Evolutionary conservation across 2,113 vertebrate species (phyloP).

Genomic region (Microcebus jonahi): DNA sequence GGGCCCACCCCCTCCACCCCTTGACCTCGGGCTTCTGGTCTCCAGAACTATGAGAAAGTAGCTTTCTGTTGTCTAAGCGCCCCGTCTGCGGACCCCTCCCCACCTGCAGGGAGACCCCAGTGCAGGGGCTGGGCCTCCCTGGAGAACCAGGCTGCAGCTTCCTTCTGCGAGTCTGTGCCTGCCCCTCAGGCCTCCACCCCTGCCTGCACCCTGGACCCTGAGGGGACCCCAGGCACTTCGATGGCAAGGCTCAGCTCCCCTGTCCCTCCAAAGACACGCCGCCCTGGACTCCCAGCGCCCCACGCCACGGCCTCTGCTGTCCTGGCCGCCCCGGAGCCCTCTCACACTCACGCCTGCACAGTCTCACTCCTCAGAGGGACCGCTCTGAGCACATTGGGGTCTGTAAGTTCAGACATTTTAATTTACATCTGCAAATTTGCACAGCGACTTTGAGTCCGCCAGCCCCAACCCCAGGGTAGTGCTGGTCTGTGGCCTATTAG

Average conservation of each 20-base stretch:
- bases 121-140: too few species aligned
- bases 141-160: neutral
- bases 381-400: neutral
- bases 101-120: too few species aligned
- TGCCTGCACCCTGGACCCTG: neutral
- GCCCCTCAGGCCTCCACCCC: neutral
- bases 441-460: neutral
- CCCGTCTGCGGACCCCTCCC: neutral
- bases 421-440: neutral
- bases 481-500: too few species aligned
- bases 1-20: neutral
- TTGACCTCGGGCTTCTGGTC: neutral
- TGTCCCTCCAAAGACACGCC: neutral
- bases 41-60: neutral
- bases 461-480: too few species aligned
- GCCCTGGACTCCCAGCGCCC: neutral
- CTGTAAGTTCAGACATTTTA: neutral
- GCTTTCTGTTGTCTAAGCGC: fast-evolving
- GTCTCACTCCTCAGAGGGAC: neutral
- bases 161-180: neutral
- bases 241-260: neutral
- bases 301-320: neutral
- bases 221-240: neutral
- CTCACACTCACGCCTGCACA: neutral
- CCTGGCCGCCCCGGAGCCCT: neutral